These are phyloP conservation scores for Artemia franciscana DNA, from an alignment of 1,140 invertebrate genomes.

Conservation along the genomic window DNA sequence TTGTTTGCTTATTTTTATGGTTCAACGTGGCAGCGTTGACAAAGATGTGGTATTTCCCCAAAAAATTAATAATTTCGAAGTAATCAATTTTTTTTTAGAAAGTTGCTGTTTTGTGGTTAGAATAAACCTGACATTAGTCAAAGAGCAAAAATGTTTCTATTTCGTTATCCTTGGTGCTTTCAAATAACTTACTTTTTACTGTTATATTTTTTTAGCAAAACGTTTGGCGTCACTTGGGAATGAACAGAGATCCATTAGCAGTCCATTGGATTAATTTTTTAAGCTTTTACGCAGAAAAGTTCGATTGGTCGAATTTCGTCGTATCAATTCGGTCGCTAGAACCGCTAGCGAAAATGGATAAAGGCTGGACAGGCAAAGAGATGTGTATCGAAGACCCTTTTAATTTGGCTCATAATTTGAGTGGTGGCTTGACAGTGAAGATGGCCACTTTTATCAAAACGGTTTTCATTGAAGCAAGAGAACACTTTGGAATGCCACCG, in stretches of 20 bases:
- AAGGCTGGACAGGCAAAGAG: constrained; percentile 29
- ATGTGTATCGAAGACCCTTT: constrained; percentile 40
- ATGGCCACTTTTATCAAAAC: not conserved
- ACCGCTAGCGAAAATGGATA: constrained; percentile 27
- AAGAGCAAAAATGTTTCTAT: too few species aligned
- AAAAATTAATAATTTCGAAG: too few species aligned
- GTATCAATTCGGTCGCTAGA: constrained; percentile 27
- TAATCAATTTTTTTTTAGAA: too few species aligned
- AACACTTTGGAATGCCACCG: not conserved
- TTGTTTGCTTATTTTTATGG: too few species aligned
- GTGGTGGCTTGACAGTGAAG: constrained; percentile 24
- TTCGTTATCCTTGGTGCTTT: too few species aligned
- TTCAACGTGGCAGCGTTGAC: too few species aligned
- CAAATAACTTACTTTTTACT: not conserved
- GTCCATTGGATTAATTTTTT: constrained; percentile 31
- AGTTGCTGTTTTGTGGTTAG: too few species aligned
- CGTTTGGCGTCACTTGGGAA: constrained; percentile 23
- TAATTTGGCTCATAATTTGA: constrained; percentile 32
- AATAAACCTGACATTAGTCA: too few species aligned
- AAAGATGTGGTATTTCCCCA: too few species aligned
- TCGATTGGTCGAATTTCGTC: constrained; percentile 28
- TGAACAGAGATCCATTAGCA: constrained; percentile 25
- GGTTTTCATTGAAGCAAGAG: not conserved
- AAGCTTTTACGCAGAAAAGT: constrained; percentile 30
- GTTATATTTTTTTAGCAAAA: constrained; percentile 17